These are phyloP conservation scores for Saturnia pavonia DNA, from an alignment of 2,888 invertebrate species.

Conservation along the genomic window DNA sequence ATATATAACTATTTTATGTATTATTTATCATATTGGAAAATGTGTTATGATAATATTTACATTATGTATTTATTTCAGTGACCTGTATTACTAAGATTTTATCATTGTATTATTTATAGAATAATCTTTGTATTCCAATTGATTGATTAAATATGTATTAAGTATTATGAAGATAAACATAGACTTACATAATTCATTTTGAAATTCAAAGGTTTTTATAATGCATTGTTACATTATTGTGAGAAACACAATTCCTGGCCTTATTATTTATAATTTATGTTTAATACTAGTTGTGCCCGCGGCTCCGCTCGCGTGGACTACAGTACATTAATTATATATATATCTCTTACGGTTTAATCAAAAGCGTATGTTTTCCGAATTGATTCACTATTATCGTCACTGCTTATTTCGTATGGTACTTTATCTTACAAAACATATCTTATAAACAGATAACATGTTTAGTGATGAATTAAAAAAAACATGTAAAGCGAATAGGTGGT, in stretches of 20 bases:
- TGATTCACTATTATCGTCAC: too few relatives aligned
- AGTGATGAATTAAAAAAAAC: too few relatives aligned
- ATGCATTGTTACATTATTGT: not conserved
- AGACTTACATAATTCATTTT: not conserved
- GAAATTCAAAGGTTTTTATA: not conserved
- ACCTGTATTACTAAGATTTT: constrained; percentile 3
- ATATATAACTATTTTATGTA: not conserved
- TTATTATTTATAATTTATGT: not conserved
- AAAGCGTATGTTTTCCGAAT: too few relatives aligned
- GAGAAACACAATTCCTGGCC: not conserved
- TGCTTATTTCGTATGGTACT: too few relatives aligned
- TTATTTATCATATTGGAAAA: not conserved
- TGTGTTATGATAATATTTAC: not conserved
- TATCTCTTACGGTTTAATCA: too few relatives aligned
- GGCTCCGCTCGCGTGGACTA: too few relatives aligned
- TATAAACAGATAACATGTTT: too few relatives aligned
- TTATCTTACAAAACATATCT: too few relatives aligned
- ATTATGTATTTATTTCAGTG: not conserved
- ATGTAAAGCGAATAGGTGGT: too few relatives aligned
- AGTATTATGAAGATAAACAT: not conserved
- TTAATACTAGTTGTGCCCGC: too few relatives aligned
- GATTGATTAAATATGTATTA: not conserved
- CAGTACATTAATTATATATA: too few relatives aligned
- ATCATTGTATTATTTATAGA: not conserved
- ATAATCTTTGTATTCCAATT: not conserved